Percentiles rank a stretch among this genome's conserved stretches.
phyloP scores from a whole-genome alignment of 2,888 invertebrate genomes.

The Andrena camellia region DNA sequence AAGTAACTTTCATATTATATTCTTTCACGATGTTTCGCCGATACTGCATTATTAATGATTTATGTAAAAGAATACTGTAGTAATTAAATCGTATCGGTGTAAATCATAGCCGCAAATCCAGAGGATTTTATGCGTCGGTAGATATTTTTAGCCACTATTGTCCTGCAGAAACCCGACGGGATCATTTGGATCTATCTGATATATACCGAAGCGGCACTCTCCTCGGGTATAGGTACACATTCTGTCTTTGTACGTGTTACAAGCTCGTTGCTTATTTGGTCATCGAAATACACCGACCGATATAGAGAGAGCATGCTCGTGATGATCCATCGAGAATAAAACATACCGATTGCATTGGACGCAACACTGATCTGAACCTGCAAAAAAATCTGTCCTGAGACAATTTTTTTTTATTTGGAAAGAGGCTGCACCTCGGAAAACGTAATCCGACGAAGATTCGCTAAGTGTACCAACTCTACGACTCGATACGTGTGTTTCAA shows the following conservation, averaged over 20 bases:
- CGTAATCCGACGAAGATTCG: conserved; percentile 6
- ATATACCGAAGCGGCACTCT: conserved; percentile 37
- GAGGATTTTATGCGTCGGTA: conserved; percentile 56
- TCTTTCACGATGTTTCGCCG: not conserved
- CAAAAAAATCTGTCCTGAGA: conserved; percentile 68
- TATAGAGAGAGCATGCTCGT: conserved; percentile 39
- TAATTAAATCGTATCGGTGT: conserved; percentile 22
- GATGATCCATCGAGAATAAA: conserved; percentile 62
- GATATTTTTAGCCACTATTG: conserved; percentile 21
- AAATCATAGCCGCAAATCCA: conserved; percentile 59
- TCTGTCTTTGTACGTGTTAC: conserved; percentile 23
- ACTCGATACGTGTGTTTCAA: not conserved
- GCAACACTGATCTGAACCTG: conserved; percentile 63
- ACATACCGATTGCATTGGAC: conserved; percentile 59
- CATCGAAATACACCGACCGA: conserved; percentile 50
- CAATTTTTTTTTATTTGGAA: conserved; percentile 38
- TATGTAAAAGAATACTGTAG: conserved; percentile 25
- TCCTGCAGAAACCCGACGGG: conserved; percentile 31
- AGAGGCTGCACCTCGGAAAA: conserved; percentile 24
- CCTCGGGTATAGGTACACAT: conserved; percentile 28
- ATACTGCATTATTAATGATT: conserved; percentile 3
- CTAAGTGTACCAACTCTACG: conserved; percentile 25
- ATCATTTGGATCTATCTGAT: conserved; percentile 26
- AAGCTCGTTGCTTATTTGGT: conserved; percentile 58
- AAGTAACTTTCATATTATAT: conserved; percentile 10